Conservation (phyloP, 2,888 invertebrate genomes). For the Chrysolina haemoptera region DNA sequence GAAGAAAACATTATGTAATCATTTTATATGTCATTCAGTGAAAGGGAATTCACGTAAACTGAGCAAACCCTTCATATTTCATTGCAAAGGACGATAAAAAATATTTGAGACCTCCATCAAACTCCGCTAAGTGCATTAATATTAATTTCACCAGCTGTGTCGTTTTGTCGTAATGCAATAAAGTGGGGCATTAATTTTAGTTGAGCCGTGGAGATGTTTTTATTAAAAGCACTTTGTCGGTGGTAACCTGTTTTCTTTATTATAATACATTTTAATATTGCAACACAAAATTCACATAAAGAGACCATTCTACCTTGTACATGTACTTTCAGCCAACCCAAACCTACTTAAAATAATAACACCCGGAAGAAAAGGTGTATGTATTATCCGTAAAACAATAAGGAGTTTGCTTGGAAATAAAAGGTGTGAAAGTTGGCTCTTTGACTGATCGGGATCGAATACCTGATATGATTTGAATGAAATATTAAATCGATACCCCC, state of each 20-base stretch:
- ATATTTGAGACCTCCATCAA: background rate
- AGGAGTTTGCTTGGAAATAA: too few species aligned
- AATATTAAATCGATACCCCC: too few species aligned
- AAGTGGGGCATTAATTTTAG: constrained; percentile 33
- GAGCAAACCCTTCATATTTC: background rate
- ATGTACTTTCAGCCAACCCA: background rate
- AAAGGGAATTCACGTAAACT: too few species aligned
- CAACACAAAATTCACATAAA: constrained; percentile 31
- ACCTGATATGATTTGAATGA: too few species aligned
- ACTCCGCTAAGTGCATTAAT: constrained; percentile 3
- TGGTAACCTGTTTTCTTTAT: constrained; percentile 43
- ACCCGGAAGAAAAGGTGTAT: too few species aligned
- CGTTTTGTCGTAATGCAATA: constrained; percentile 32
- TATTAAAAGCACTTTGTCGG: constrained; percentile 35
- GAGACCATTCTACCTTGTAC: constrained; percentile 25
- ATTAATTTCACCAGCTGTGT: constrained; percentile 14
- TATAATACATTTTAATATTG: constrained; percentile 46
- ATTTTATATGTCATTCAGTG: too few species aligned
- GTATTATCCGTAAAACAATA: too few species aligned
- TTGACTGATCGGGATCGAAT: too few species aligned
- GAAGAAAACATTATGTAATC: too few species aligned
- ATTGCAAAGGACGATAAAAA: background rate
- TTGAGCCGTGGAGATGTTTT: constrained; percentile 36
- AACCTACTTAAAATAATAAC: constrained; percentile 6
- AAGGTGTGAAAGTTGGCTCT: too few species aligned